A percentile compares a stretch with the other conserved stretches of the same genome.
Evolutionary conservation across 2,113 vertebrate genomes (phyloP).

Genomic region (Peucedramus taeniatus): DNA sequence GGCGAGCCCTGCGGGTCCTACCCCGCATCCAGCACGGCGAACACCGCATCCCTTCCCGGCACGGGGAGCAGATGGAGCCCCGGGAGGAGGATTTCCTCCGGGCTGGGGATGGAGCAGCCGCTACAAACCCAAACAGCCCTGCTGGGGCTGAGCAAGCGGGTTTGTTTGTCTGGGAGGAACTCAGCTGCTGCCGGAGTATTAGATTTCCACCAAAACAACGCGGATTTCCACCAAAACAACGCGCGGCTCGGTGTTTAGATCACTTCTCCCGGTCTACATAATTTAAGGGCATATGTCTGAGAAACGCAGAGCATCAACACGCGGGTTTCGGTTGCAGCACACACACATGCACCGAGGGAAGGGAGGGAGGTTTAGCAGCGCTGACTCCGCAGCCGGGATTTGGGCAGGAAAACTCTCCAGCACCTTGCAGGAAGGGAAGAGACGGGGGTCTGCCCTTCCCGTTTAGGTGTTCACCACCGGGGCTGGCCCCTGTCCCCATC

Average conservation of each 20-base stretch:
- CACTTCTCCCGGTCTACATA: conserved; percentile 51
- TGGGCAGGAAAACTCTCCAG: neutral
- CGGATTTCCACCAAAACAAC: conserved; percentile 49
- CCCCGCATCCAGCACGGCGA: neutral
- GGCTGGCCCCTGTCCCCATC: neutral
- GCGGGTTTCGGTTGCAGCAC: conserved; percentile 22
- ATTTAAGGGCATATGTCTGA: conserved; percentile 58
- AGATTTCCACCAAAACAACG: conserved; percentile 53
- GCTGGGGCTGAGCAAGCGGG: conserved; percentile 45
- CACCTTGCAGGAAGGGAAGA: neutral
- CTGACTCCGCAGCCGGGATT: conserved; percentile 3
- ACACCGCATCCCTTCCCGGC: neutral
- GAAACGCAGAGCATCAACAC: conserved; percentile 14
- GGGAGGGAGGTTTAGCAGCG: neutral
- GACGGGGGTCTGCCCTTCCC: neutral
- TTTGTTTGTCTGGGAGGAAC: conserved; percentile 61
- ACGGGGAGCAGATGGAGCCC: neutral
- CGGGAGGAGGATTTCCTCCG: conserved; percentile 28
- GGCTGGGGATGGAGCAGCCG: conserved; percentile 7
- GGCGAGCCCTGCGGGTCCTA: neutral
- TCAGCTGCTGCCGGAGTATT: conserved; percentile 44
- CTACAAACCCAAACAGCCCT: conserved; percentile 34
- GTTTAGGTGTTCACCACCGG: neutral
- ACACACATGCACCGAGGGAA: neutral
- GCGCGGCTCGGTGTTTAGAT: conserved; percentile 46